Base-by-base conservation (phyloP, 2,797 vertebrate genomes). In the Crenichthys baileyi region DNA sequence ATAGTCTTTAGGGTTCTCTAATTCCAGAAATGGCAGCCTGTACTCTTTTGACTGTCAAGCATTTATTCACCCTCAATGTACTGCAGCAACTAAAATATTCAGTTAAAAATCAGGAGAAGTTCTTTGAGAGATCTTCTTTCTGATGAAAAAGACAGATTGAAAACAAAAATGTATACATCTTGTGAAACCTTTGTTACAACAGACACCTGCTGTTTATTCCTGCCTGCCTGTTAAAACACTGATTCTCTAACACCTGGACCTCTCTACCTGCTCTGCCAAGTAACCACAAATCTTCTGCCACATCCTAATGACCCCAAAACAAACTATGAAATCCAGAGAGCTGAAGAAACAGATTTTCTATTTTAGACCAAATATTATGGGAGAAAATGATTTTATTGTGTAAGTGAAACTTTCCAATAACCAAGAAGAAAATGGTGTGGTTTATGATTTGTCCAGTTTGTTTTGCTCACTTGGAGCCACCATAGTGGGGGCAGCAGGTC, bases 31-130 rank as follows among this genome's bases (percentile, higher is more conserved):
- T 36, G 58, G 81, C 79, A 83, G 79, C 70, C 81, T 86, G 36
- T 80, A 70, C 72, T 81, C 70, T 81, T 84, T 83, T 79, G 26
- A 75, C 72, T 76, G 31, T 75, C 5, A 2, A 82, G 73, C 61
- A 72, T 83, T 81, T 85, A 85, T 67, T 87, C 16, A 6, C 75
- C 26, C 65, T 70, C 0, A 46, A 76, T 75, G 71, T 71, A 76
- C 70, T 15, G 75, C 78, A 78, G 79, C 73, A 70, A 71, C 80
- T 81, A 86, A 76, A 68, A 29, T 26, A 36, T 87, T 92, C 79
- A 82, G 82, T 92, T 70, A 53, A 53, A 88, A 88, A 81, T 22
- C 77, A 82, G 73, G 48, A 75, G 48, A 75, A 81, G 81, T 73
- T 85, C 84, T 84, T 78, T 73, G 41, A 72, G 58, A 86, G 41